These are phyloP conservation scores for Parnassius orleans DNA, from an alignment of 2,888 invertebrate species.

Conservation along the genomic window DNA sequence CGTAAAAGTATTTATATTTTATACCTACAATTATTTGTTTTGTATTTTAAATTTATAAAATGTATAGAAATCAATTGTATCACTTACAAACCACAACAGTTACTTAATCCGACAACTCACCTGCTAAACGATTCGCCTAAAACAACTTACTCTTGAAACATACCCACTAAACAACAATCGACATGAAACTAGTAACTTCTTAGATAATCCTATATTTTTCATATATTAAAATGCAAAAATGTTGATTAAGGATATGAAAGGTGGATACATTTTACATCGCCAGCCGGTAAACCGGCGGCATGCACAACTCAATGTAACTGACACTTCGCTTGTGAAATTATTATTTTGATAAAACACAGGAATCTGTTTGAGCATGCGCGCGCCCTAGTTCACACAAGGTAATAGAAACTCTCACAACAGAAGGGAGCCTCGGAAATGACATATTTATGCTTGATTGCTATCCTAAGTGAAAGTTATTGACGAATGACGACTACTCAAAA, in stretches of 20 bases:
- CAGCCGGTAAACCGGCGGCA: slow-evolving; percentile 65
- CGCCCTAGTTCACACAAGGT: slow-evolving; percentile 44
- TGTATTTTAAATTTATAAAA: too few species aligned
- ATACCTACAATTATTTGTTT: too few species aligned
- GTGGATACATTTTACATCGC: slow-evolving; percentile 48
- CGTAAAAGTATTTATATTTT: too few species aligned
- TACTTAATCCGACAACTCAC: slow-evolving; percentile 37
- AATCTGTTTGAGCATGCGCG: slow-evolving; percentile 61
- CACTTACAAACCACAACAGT: slow-evolving; percentile 34
- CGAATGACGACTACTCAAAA: not conserved
- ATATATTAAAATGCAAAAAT: slow-evolving; percentile 42
- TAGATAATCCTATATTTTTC: slow-evolving; percentile 35
- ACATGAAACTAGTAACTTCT: slow-evolving; percentile 52
- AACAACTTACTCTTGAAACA: slow-evolving; percentile 49
- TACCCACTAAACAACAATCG: slow-evolving; percentile 68
- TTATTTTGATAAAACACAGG: slow-evolving; percentile 50
- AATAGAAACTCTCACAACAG: slow-evolving; percentile 41
- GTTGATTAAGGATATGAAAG: slow-evolving; percentile 40
- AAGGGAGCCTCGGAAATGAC: slow-evolving; percentile 38
- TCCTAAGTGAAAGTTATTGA: slow-evolving; percentile 1
- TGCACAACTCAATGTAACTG: slow-evolving; percentile 62
- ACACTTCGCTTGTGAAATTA: slow-evolving; percentile 50
- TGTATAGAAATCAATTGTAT: not conserved
- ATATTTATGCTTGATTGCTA: slow-evolving; percentile 39
- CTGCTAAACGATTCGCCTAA: slow-evolving; percentile 46